Conservation (phyloP, 2,797 vertebrate species). For the Trachops cirrhosus region DNA sequence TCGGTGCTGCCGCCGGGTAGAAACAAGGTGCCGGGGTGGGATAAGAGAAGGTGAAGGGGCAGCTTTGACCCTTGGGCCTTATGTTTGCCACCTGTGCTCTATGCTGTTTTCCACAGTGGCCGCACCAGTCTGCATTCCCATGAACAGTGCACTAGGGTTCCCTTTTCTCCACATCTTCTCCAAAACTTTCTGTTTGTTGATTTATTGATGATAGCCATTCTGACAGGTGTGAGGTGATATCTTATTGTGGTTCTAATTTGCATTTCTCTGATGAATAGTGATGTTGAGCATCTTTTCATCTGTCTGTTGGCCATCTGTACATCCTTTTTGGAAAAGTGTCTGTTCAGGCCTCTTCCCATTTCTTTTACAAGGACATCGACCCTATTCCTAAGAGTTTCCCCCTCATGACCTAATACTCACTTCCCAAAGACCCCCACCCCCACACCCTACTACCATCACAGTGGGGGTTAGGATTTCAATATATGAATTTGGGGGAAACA, state of each 20-base stretch:
- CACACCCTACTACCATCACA: background rate
- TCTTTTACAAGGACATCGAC: background rate
- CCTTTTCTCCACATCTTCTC: background rate
- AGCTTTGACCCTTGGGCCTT: no score
- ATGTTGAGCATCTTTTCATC: background rate
- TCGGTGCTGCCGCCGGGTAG: no score
- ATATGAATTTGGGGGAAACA: background rate
- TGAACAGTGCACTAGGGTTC: background rate
- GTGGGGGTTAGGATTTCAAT: background rate
- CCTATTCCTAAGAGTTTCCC: background rate
- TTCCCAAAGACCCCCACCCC: background rate
- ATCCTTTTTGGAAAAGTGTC: background rate
- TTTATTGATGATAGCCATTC: background rate
- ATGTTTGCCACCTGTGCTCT: no score
- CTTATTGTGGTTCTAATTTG: background rate
- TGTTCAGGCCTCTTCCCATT: background rate
- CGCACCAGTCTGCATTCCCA: background rate
- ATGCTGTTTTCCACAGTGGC: background rate
- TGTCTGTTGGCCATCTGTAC: background rate
- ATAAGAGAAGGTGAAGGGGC: no score
- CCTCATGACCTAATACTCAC: background rate
- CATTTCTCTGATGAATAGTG: background rate
- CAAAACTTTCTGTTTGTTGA: background rate
- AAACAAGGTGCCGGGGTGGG: no score
- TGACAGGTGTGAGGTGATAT: background rate